Evolutionary conservation across 2,113 vertebrate genomes (phyloP).

Genomic region (Lasiurus cinereus): DNA sequence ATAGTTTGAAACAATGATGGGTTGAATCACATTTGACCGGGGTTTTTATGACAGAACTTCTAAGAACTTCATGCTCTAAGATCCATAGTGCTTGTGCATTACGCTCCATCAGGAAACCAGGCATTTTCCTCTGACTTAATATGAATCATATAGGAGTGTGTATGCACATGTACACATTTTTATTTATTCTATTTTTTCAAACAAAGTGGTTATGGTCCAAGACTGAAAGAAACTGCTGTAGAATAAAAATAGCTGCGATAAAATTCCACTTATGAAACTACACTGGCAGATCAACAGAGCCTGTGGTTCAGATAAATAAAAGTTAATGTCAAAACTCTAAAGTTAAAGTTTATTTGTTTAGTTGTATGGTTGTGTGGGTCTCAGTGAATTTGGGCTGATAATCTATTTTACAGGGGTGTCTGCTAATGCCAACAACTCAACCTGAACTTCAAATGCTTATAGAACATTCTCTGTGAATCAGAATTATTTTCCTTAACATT

Average conservation of each 20-base stretch:
- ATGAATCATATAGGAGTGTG: background rate
- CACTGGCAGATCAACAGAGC: no score
- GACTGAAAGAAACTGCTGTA: background rate
- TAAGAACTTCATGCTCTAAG: background rate
- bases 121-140: background rate
- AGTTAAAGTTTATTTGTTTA: background rate
- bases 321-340: background rate
- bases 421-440: background rate
- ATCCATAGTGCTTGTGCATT: background rate
- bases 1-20: background rate
- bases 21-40: background rate
- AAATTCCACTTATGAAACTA: background rate
- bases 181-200: background rate
- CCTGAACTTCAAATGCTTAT: background rate
- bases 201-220: background rate
- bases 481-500: background rate
- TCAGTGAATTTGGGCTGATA: background rate
- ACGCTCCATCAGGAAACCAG: background rate
- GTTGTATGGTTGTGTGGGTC: rapidly evolving
- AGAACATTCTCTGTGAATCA: background rate
- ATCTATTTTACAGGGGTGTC: background rate
- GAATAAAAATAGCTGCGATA: background rate
- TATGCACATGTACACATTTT: background rate
- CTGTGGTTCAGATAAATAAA: background rate
- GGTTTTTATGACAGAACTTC: background rate